Conservation (phyloP, 2,113 vertebrate species). For the Panthera tigris region DNA sequence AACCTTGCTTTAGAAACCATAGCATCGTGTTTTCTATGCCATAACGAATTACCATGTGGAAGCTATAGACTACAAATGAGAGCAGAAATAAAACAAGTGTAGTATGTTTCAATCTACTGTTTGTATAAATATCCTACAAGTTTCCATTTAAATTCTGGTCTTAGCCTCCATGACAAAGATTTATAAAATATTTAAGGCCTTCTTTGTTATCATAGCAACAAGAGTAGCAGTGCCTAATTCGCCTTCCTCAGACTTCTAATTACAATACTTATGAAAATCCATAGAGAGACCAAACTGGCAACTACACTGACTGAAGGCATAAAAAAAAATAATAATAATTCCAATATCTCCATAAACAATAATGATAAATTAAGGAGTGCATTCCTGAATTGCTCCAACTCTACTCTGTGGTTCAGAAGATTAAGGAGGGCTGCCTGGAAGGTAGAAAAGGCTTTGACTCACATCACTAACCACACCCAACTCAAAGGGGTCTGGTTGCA, state of each 20-base stretch:
- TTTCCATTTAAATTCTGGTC: not conserved
- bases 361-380: not conserved
- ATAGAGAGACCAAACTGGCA: not conserved
- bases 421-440: not conserved
- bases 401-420: not conserved
- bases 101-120: not conserved
- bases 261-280: not conserved
- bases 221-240: not conserved
- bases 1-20: not conserved
- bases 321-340: not conserved
- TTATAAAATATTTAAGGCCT: constrained; percentile 9
- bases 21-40: not conserved
- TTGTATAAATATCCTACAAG: not conserved
- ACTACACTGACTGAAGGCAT: not conserved
- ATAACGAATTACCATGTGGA: not conserved
- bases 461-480: not conserved
- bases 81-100: not conserved
- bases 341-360: not conserved
- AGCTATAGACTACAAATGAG: not conserved
- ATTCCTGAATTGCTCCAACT: not conserved
- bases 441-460: not conserved
- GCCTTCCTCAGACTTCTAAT: constrained; percentile 1
- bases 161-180: not conserved
- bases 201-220: not conserved
- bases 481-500: not conserved